Evolutionary conservation across 2,888 invertebrate genomes (phyloP).

Genomic region (Hyposoter didymator): DNA sequence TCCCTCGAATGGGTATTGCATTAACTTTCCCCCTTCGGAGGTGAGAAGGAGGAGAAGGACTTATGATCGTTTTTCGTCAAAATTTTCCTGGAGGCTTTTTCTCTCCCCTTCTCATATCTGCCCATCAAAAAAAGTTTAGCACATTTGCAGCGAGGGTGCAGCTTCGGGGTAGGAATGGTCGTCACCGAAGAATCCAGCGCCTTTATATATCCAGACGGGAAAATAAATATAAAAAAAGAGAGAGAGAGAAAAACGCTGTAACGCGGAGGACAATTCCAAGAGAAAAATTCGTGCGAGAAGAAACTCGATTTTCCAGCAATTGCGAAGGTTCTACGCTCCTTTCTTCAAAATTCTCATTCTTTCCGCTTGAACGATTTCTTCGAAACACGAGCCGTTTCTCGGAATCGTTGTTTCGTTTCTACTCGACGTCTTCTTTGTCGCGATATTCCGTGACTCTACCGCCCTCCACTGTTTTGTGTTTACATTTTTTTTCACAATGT

Average conservation of each 20-base stretch:
- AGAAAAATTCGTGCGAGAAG: not conserved
- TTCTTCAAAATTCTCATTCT: constrained; percentile 1
- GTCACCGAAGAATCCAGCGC: not conserved
- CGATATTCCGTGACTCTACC: not conserved
- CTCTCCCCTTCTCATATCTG: not conserved
- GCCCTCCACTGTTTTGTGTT: not conserved
- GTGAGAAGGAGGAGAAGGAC: not conserved
- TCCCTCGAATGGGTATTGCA: not conserved
- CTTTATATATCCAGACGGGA: constrained; percentile 1
- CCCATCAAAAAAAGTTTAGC: not conserved
- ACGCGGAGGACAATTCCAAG: not conserved
- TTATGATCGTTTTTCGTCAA: not conserved
- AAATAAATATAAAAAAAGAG: constrained; percentile 10
- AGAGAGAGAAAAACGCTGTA: not conserved
- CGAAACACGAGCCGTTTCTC: not conserved
- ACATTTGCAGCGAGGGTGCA: constrained; percentile 11
- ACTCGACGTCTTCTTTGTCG: not conserved
- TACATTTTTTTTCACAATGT: constrained; percentile 15
- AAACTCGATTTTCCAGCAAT: constrained; percentile 46
- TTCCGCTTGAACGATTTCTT: not conserved
- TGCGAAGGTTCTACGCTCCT: constrained; percentile 18
- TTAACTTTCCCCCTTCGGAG: not conserved
- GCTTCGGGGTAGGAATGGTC: not conserved
- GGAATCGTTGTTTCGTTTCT: constrained; percentile 1
- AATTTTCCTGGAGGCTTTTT: not conserved